Conservation (phyloP, 2,888 invertebrate genomes). For the Acheta domesticus region DNA sequence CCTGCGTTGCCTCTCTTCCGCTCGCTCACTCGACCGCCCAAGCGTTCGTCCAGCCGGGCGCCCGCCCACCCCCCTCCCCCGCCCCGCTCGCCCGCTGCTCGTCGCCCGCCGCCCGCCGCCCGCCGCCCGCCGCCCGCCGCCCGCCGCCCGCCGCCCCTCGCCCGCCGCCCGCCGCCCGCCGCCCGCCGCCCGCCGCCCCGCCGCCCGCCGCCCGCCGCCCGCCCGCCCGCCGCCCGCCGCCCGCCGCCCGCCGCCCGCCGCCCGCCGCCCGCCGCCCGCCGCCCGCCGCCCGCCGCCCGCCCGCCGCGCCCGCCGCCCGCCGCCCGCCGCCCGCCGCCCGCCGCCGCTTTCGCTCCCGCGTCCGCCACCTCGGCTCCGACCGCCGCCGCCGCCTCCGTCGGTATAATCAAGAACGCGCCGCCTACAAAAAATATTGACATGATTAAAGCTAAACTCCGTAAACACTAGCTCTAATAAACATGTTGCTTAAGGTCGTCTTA, state of each 20-base stretch:
- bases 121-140: neutral
- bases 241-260: neutral
- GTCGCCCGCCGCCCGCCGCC: neutral
- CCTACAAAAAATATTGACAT: conserved; percentile 11
- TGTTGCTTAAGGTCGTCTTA: neutral
- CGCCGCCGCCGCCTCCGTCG: neutral
- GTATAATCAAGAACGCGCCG: conserved; percentile 9
- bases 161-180: too few species aligned
- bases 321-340: too few species aligned
- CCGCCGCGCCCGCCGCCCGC: neutral
- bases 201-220: neutral
- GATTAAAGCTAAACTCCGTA: conserved; percentile 18
- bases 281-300: neutral
- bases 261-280: neutral
- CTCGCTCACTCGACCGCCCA: too few species aligned
- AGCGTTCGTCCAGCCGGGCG: too few species aligned
- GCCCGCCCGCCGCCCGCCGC: too few species aligned
- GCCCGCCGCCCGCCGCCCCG: neutral
- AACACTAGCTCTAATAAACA: conserved; percentile 1
- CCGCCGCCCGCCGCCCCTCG: too few species aligned
- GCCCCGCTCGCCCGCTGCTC: too few species aligned
- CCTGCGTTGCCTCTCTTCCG: too few species aligned
- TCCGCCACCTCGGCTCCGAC: neutral
- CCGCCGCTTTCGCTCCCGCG: too few species aligned
- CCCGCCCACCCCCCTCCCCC: too few species aligned